These are phyloP conservation scores for Gila orcuttii DNA, from an alignment of 2,113 vertebrate genomes.

Conservation along the genomic window DNA sequence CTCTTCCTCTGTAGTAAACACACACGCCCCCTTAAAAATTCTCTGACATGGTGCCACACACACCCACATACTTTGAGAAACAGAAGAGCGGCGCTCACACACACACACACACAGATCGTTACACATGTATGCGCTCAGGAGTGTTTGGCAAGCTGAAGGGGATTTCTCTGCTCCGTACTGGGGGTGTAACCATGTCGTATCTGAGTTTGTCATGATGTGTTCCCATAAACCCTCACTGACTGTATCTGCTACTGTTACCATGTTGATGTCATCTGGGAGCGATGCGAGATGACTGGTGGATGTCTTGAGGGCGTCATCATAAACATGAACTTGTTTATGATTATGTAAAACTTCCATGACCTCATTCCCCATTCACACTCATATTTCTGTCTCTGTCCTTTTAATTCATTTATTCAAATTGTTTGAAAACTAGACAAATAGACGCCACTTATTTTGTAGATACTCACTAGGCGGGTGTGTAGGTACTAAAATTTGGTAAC, in stretches of 20 bases:
- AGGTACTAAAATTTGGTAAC: too few species aligned
- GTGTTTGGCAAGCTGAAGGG: conserved; percentile 42
- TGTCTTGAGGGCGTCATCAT: conserved; percentile 45
- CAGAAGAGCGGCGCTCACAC: conserved; percentile 15
- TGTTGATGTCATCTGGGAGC: not conserved
- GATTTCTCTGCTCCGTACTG: conserved; percentile 43
- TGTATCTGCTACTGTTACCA: conserved; percentile 24
- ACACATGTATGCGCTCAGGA: conserved; percentile 11
- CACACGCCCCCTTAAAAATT: conserved; percentile 45
- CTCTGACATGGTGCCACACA: conserved; percentile 51
- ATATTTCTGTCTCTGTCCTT: not conserved
- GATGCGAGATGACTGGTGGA: conserved; percentile 48
- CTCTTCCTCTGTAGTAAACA: conserved; percentile 42
- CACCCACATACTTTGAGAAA: conserved; percentile 45
- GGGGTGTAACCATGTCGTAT: conserved; percentile 10
- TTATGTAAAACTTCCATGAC: conserved; percentile 60
- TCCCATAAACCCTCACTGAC: not conserved
- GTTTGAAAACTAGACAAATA: not conserved
- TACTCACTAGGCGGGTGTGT: not conserved
- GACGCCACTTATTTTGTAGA: conserved; percentile 6
- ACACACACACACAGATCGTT: not conserved
- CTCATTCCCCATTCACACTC: conserved; percentile 36
- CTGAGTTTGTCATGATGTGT: conserved; percentile 6
- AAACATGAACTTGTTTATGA: conserved; percentile 56
- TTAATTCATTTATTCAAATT: conserved; percentile 3